Evolutionary conservation across 2,113 vertebrate species (phyloP).

Genomic region (Scomber scombrus): DNA sequence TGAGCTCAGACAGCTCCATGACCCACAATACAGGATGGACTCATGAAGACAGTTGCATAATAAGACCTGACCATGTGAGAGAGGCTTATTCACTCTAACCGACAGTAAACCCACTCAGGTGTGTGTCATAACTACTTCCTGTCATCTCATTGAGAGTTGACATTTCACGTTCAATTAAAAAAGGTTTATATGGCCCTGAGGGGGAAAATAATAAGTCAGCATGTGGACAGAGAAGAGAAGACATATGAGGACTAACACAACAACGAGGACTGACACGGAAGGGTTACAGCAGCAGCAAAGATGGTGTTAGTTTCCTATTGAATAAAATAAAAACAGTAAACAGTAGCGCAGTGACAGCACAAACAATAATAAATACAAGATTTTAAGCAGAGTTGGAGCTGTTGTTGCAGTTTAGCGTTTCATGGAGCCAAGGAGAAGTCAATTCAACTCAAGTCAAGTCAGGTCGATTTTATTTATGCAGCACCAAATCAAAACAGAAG

Average conservation of each 20-base stretch:
- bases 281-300: background rate
- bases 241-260: background rate
- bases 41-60: slow-evolving; percentile 56
- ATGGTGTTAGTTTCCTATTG: too few species aligned
- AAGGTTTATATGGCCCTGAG: background rate
- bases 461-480: too few species aligned
- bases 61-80: slow-evolving; percentile 23
- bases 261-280: background rate
- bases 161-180: background rate
- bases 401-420: background rate
- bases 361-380: too few species aligned
- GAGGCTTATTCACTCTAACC: slow-evolving; percentile 23
- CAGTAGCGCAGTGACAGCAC: too few species aligned
- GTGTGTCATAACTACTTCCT: background rate
- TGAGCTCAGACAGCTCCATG: slow-evolving; percentile 23
- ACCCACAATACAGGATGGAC: slow-evolving; percentile 29
- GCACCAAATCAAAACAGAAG: too few species aligned
- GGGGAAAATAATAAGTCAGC: background rate
- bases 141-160: background rate
- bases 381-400: too few species aligned
- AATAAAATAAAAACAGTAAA: background rate
- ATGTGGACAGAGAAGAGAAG: background rate
- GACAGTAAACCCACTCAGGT: slow-evolving; percentile 23
- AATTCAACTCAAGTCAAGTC: too few species aligned
- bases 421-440: background rate